A percentile compares a stretch with the other conserved stretches of the same genome.
Conservation (phyloP, 2,113 vertebrate genomes). For the Alligator mississippiensis region DNA sequence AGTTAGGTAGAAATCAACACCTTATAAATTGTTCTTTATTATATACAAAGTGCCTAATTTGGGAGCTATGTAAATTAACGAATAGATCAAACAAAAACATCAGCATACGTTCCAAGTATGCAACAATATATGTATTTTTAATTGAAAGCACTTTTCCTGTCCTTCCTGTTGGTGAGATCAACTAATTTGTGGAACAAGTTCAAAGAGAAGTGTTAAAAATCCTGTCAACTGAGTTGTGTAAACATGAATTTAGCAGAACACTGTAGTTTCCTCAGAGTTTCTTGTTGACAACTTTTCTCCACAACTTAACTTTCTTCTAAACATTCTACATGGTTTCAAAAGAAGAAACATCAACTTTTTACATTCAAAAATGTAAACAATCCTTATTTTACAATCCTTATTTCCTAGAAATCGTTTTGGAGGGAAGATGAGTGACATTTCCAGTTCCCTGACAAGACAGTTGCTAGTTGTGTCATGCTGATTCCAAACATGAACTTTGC, state of each 20-base stretch:
- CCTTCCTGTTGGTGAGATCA: neutral
- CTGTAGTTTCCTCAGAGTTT: neutral
- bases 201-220: neutral
- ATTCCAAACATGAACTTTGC: conserved; percentile 59
- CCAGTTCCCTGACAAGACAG: conserved; percentile 49
- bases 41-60: neutral
- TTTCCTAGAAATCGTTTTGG: neutral
- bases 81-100: neutral
- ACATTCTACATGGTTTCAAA: neutral
- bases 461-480: conserved; percentile 66
- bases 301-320: neutral
- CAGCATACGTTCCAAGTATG: neutral
- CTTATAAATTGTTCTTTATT: neutral
- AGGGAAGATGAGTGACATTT: conserved; percentile 39
- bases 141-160: neutral
- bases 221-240: neutral
- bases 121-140: neutral
- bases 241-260: neutral
- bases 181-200: neutral
- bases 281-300: neutral
- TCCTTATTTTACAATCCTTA: neutral
- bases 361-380: conserved; percentile 22
- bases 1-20: neutral
- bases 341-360: neutral
- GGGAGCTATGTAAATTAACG: neutral